Base-by-base conservation (phyloP, 2,797 vertebrate genomes). In the Etheostoma perlongum region DNA sequence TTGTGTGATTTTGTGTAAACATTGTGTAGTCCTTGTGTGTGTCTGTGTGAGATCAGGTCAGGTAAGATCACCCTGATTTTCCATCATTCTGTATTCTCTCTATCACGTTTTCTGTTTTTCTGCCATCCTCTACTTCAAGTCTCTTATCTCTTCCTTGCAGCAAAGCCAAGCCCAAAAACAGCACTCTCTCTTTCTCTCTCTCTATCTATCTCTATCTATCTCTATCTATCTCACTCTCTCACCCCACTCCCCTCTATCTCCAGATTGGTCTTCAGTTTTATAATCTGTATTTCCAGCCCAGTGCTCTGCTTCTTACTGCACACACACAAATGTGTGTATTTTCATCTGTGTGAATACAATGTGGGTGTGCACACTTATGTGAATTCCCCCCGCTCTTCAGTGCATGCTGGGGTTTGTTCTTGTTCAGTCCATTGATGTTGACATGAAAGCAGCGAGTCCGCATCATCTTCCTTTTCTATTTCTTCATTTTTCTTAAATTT, bases 61-160 rank as follows among this genome's bases (percentile, higher is more conserved):
- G 30, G 30, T 30, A 1, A 30, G 6, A 1, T 30, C 30, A 30
- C 30, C 13, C 5, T 44, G 42, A 87, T 89, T 91, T 87, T 72
- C 80, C 80, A 77, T 80, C 84, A 57, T 80, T 87, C 70, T 76
- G 58, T 81, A 74, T 88, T 85, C 83, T 85, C 80, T 48, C 75
- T 63, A 46, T 89, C 54, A 53, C 51, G 61, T 47, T 72, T 47
- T 13, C 65, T 64, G 40, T 23, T 47, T 12, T 44, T 44, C 53
- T 67, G 30, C 60, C 73, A 18, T 48, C 72, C 40, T 74, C 65
- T 81, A 66, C 62, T 74, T 81, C 58, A 54, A 33, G 78, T 86
- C 82, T 57, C 82, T 92, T 91, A 90, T 93, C 89, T 91, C 82
- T 27, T 60, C 49, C 74, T 79, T 82, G 82, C 89, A 90, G 89